phyloP scores from a whole-genome alignment of 1,140 invertebrate genomes.

The Pristionchus pacificus region DNA sequence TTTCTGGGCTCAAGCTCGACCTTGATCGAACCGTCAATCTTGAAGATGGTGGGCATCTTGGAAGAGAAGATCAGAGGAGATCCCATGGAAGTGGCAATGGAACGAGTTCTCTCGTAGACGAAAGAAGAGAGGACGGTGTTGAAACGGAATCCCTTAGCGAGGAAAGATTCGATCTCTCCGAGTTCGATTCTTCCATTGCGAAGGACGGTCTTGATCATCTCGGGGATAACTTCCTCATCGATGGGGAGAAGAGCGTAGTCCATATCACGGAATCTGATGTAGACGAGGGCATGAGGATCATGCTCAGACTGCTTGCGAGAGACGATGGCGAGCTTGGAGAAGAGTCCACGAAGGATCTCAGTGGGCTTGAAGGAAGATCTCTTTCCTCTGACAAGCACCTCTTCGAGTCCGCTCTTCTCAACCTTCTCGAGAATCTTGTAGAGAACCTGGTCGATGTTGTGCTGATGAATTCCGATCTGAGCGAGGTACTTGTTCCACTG shows the following conservation, averaged over 20 bases:
- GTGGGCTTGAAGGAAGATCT: constrained; percentile 16
- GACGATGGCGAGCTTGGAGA: constrained; percentile 33
- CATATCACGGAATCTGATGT: constrained; percentile 33
- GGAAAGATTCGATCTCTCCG: constrained; percentile 21
- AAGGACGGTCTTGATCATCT: constrained; percentile 29
- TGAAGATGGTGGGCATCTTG: constrained; percentile 34
- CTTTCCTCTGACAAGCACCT: constrained; percentile 35
- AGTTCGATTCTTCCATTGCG: constrained; percentile 18
- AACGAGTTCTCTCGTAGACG: constrained; percentile 38
- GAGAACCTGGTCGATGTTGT: constrained; percentile 39
- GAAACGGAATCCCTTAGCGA: constrained; percentile 22
- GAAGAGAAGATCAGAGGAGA: constrained; percentile 37
- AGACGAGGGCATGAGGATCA: constrained; percentile 38
- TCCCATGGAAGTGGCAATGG: constrained; percentile 42
- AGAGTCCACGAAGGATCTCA: constrained; percentile 31
- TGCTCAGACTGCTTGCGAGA: constrained; percentile 26
- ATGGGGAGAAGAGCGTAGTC: constrained; percentile 35
- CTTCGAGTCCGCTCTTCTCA: constrained; percentile 27
- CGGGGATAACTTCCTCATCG: constrained; percentile 24
- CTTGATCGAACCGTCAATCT: constrained; percentile 36
- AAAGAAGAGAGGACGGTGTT: constrained; percentile 20
- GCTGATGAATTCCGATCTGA: constrained; percentile 35
- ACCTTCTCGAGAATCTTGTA: constrained; percentile 25
- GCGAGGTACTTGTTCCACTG: constrained; percentile 38
- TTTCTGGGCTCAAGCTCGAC: constrained; percentile 30